phyloP scores from a whole-genome alignment of 2,113 vertebrate species.

The Centropus unirufus region DNA sequence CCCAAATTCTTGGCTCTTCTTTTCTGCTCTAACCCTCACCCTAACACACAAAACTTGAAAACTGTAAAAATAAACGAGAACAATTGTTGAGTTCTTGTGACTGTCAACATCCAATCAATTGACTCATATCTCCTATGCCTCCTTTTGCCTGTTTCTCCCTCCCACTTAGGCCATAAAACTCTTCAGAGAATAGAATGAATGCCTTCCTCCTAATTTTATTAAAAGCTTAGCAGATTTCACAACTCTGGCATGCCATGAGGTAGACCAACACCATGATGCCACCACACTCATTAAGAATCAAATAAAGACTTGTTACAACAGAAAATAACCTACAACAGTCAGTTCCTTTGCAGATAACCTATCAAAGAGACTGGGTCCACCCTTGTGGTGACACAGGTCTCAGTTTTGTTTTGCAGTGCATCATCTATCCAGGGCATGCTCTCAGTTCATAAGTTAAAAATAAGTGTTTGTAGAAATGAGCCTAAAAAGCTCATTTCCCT shows the following conservation, averaged over 20 bases:
- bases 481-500: not conserved
- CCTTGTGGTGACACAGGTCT: accelerated
- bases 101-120: not conserved
- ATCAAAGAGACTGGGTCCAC: not conserved
- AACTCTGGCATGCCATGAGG: not conserved
- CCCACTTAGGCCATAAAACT: not conserved
- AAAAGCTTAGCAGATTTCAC: not conserved
- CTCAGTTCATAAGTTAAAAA: not conserved
- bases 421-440: not conserved
- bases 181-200: not conserved
- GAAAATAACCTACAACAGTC: not conserved
- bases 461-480: not conserved
- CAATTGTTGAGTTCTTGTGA: not conserved
- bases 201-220: not conserved
- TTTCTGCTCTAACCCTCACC: not conserved
- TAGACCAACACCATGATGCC: not conserved
- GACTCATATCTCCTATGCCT: not conserved
- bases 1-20: not conserved
- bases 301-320: not conserved
- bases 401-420: not conserved
- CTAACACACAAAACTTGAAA: not conserved
- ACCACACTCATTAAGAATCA: not conserved
- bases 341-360: not conserved
- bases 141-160: not conserved
- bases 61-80: not conserved